Conservation (phyloP, 2,888 invertebrate species). For the Dinocampus coccinellae region DNA sequence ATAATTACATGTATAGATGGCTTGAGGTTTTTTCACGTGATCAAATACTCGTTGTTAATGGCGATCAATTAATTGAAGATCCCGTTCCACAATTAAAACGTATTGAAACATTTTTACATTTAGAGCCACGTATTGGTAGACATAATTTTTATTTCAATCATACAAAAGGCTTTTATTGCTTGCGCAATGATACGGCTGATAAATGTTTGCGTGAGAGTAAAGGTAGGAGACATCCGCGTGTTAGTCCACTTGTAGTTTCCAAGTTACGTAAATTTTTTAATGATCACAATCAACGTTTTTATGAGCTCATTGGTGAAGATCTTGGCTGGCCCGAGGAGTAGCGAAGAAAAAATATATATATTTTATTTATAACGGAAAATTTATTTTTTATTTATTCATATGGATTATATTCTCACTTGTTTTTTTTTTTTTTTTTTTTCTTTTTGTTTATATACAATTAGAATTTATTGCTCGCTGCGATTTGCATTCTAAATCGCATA, state of each 20-base stretch:
- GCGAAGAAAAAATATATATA: slow-evolving; percentile 41
- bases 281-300: slow-evolving; percentile 92
- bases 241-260: slow-evolving; percentile 83
- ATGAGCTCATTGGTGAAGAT: slow-evolving; percentile 92
- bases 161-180: slow-evolving; percentile 96
- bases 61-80: slow-evolving; percentile 91
- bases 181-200: slow-evolving; percentile 86
- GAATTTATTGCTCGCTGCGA: slow-evolving; percentile 12
- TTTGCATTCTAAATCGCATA: not conserved
- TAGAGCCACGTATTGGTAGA: slow-evolving; percentile 78
- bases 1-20: slow-evolving; percentile 92
- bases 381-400: slow-evolving; percentile 35
- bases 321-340: slow-evolving; percentile 95
- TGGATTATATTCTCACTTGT: slow-evolving; percentile 4
- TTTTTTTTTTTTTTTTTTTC: not conserved
- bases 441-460: not conserved
- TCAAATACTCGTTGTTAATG: slow-evolving; percentile 95
- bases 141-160: slow-evolving; percentile 97
- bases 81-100: slow-evolving; percentile 88
- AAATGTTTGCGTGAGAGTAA: slow-evolving; percentile 88
- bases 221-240: slow-evolving; percentile 86
- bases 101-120: slow-evolving; percentile 88
- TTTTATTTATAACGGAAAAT: not conserved
- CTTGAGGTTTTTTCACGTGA: slow-evolving; percentile 91
- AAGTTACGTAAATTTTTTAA: slow-evolving; percentile 88